Base-by-base conservation (phyloP, 2,888 invertebrate species). In the Andrena marginata region DNA sequence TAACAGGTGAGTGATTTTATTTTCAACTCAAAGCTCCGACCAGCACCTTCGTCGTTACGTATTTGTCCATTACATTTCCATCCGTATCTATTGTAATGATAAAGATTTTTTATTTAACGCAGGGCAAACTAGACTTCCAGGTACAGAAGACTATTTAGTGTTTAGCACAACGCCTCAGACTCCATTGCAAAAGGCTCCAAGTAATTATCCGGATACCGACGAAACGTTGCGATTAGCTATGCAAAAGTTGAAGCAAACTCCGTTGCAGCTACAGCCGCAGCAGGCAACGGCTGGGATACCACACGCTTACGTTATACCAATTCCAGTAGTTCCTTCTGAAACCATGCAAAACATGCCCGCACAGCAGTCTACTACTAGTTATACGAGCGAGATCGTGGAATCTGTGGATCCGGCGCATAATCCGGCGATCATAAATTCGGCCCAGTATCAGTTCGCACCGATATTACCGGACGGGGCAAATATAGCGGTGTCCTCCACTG, bases 251-350 rank as follows among this genome's bases (percentile, higher is more conserved):
- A 92, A 92, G 70, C 94, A 93, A 82, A 88, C 92, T 20, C 89
- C 89, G 20, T 70, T 87, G 54, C 85, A 85, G 64, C 78, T 89
- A 42, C 90, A 86, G 77, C 89, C 87, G 60, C 91, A 90, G 77
- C 87, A 90, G 68, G 80, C 87, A 79, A 74, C 84, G 75, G 86
- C 90, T 73, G 87, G 90, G 79, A 92, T 93, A 79, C 89, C 93
- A 62, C 93, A 93, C 80, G 92, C 94, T 85, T 94, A 93, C 82
- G 93, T 93, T 74, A 93, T 94, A 81, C 93, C 93, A 79, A 93
- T 94, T 87, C 92, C 94, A 85, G 91, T 94, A 86, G 91, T 93
- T 91, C 91, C 94, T 88, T 92, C 93, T 83, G 93, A 94, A 70
- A 93, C 91, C 85, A 87, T 92, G 80, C 92, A 90, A 80, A 92